Conservation (phyloP, 2,797 vertebrate genomes). For the Epinephelus malabaricus region DNA sequence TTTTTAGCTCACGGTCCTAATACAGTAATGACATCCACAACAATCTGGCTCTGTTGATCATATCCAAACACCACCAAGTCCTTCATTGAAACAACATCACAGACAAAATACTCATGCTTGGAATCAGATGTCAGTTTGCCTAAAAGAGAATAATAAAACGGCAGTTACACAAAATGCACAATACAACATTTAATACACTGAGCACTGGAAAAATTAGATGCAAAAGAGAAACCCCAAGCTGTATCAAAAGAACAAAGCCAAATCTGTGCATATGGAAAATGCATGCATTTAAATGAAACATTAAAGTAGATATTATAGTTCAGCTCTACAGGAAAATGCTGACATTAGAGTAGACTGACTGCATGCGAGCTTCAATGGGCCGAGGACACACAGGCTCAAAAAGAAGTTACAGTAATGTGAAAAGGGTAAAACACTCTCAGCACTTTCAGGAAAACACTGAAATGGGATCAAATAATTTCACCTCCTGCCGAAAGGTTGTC, state of each 20-base stretch:
- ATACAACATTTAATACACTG: slow-evolving; percentile 31
- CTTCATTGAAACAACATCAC: slow-evolving; percentile 34
- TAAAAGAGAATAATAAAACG: slow-evolving; percentile 34
- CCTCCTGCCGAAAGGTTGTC: slow-evolving; percentile 13
- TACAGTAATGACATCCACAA: slow-evolving; percentile 37
- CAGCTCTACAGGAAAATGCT: slow-evolving; percentile 32
- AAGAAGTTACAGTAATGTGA: slow-evolving; percentile 26
- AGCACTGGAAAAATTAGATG: slow-evolving; percentile 46
- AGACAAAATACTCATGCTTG: slow-evolving; percentile 44
- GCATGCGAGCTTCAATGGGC: slow-evolving; percentile 69
- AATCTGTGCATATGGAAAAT: slow-evolving; percentile 59
- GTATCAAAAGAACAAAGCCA: slow-evolving; percentile 44
- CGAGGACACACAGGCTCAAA: slow-evolving; percentile 35
- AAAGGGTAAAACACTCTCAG: slow-evolving; percentile 35
- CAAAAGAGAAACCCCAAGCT: slow-evolving; percentile 29
- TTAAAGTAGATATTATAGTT: slow-evolving; percentile 58
- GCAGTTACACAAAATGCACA: slow-evolving; percentile 47
- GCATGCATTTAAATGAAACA: slow-evolving; percentile 81
- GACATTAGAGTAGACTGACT: slow-evolving; percentile 63
- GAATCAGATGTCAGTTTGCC: slow-evolving; percentile 42
- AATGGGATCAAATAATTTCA: slow-evolving; percentile 31
- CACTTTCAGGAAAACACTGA: slow-evolving; percentile 42
- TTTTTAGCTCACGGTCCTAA: slow-evolving; percentile 28
- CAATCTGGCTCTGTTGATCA: slow-evolving; percentile 25
- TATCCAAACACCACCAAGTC: slow-evolving; percentile 35